phyloP scores from a whole-genome alignment of 2,797 vertebrate species.

The Australoheros facetus region DNA sequence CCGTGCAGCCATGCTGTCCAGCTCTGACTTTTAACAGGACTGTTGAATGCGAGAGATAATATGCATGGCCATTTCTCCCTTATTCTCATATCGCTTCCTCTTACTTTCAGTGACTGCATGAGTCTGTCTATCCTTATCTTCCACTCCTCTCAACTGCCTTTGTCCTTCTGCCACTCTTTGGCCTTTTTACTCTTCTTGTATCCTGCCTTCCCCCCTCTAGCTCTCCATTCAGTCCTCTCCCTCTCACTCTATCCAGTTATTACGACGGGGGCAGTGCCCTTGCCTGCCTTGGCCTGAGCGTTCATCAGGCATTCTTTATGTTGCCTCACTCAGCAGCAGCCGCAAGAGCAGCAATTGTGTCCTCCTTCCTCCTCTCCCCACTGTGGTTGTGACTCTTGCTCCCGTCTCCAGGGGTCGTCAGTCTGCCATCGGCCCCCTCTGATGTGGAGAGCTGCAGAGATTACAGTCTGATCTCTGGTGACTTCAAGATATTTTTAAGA shows the following conservation, averaged over 20 bases:
- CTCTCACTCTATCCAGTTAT: constrained; percentile 32
- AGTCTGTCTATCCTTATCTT: constrained; percentile 24
- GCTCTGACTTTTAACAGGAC: constrained; percentile 41
- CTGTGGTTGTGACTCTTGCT: constrained; percentile 64
- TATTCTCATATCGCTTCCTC: constrained; percentile 8
- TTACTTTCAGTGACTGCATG: constrained; percentile 4
- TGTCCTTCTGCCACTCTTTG: constrained; percentile 15
- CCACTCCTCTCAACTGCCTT: constrained; percentile 18
- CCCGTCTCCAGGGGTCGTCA: constrained; percentile 75
- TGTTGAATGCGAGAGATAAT: constrained; percentile 48
- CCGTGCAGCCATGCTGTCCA: constrained; percentile 1
- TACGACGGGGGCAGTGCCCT: constrained; percentile 47
- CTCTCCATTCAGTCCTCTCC: neutral
- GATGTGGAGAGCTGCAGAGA: constrained; percentile 72
- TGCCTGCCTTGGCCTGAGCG: constrained; percentile 45
- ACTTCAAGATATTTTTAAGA: constrained; percentile 78
- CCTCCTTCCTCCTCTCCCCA: constrained; percentile 59
- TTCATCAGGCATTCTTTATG: constrained; percentile 73
- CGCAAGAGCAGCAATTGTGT: constrained; percentile 40
- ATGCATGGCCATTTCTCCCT: constrained; percentile 22
- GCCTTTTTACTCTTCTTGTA: neutral
- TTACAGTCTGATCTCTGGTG: constrained; percentile 70
- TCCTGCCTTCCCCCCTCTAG: constrained; percentile 2
- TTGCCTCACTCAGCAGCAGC: constrained; percentile 55
- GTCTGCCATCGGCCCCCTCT: constrained; percentile 66